Conservation (phyloP, 2,888 invertebrate genomes). For the Scaptomyza tumidula region DNA sequence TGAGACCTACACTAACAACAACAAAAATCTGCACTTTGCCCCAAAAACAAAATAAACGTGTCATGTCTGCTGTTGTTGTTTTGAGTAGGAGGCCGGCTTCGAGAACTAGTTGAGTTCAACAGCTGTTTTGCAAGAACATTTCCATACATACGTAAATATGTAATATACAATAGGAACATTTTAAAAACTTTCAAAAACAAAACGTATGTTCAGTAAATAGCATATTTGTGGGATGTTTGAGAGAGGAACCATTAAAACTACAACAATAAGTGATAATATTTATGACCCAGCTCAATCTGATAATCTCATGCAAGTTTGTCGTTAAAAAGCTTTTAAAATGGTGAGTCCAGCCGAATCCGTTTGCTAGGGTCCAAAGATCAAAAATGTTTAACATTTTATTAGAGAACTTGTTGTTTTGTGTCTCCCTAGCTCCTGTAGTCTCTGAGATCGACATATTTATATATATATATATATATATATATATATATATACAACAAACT, state of each 20-base stretch:
- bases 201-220: background rate
- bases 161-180: background rate
- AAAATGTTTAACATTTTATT: background rate
- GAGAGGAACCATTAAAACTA: background rate
- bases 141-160: constrained; percentile 7
- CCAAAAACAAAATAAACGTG: constrained; percentile 48
- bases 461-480: no score
- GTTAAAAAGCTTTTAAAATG: background rate
- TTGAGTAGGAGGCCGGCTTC: constrained; percentile 34
- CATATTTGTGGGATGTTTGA: background rate
- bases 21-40: constrained; percentile 60
- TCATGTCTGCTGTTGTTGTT: constrained; percentile 39
- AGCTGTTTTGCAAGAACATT: constrained; percentile 39
- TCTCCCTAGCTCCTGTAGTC: background rate
- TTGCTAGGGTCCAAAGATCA: background rate
- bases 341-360: background rate
- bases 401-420: no score
- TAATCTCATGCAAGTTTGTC: background rate
- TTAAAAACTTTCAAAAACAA: background rate
- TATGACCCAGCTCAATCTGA: background rate
- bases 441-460: background rate
- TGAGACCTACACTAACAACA: constrained; percentile 32
- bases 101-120: constrained; percentile 31
- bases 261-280: background rate
- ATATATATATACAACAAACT: background rate